A percentile compares a stretch with the other conserved stretches of the same genome.
Evolutionary conservation across 2,888 invertebrate species (phyloP).

Genomic region (Eupithecia inturbata): DNA sequence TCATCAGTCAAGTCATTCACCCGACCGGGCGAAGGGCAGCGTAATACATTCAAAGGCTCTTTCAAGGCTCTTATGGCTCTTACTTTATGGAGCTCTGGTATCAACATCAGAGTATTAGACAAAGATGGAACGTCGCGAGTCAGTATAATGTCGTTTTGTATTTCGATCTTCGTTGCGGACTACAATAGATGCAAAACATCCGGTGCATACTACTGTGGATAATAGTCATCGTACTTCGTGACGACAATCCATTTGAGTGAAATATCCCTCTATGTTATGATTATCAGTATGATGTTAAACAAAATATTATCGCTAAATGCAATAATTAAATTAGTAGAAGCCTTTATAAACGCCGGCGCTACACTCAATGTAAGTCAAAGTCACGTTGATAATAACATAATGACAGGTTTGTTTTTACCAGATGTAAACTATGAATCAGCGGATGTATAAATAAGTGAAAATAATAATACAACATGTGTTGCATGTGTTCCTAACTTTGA

Average conservation of each 20-base stretch:
- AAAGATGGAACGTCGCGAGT: conserved; percentile 39
- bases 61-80: conserved; percentile 58
- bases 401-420: conserved; percentile 3
- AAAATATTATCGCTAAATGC: conserved; percentile 11
- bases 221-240: conserved; percentile 19
- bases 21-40: conserved; percentile 53
- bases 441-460: conserved; percentile 10
- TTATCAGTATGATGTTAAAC: background rate
- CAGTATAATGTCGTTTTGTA: conserved; percentile 39
- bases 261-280: background rate
- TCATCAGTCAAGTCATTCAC: conserved; percentile 59
- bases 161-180: conserved; percentile 51
- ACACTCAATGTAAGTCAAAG: conserved; percentile 19
- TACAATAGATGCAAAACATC: conserved; percentile 55
- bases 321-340: conserved; percentile 20
- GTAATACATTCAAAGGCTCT: conserved; percentile 60
- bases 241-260: conserved; percentile 14
- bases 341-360: conserved; percentile 11
- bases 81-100: conserved; percentile 50
- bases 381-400: conserved; percentile 10
- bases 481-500: conserved; percentile 43
- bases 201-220: conserved; percentile 49
- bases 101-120: conserved; percentile 39
- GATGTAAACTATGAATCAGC: conserved; percentile 18
- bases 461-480: conserved; percentile 14